A percentile compares a stretch with the other conserved stretches of the same genome.
These are phyloP conservation scores for Formica selysi DNA, from an alignment of 1,140 invertebrate genomes.

Conservation along the genomic window DNA sequence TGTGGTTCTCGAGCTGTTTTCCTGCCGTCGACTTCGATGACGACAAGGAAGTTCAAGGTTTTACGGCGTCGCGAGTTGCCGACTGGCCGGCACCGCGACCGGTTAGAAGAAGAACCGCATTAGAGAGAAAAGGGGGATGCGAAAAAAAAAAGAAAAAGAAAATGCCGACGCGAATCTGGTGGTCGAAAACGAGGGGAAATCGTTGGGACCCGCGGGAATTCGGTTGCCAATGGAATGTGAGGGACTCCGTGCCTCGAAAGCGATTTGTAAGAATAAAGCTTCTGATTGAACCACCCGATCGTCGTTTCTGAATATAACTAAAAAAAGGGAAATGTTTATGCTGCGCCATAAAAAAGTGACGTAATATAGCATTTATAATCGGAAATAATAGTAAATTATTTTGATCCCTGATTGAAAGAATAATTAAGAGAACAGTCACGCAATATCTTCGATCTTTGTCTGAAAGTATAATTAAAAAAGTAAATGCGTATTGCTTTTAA, in stretches of 20 bases:
- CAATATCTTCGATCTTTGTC: not conserved
- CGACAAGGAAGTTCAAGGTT: conserved; percentile 62
- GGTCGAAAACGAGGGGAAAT: conserved; percentile 50
- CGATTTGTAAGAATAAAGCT: conserved; percentile 58
- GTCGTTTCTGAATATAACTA: not conserved
- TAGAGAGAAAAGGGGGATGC: conserved; percentile 16
- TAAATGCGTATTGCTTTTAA: conserved; percentile 9
- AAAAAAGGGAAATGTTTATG: not conserved
- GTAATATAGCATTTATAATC: not conserved
- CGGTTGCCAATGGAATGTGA: conserved; percentile 35
- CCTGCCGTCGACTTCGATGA: conserved; percentile 15
- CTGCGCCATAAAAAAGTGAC: not conserved
- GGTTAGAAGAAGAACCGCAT: conserved; percentile 5
- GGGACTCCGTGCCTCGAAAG: conserved; percentile 16
- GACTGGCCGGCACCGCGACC: not conserved
- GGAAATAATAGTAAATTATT: not conserved
- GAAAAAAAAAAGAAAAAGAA: not conserved
- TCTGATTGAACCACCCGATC: conserved; percentile 54
- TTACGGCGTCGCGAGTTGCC: conserved; percentile 45
- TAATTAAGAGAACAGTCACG: not conserved
- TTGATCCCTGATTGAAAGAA: not conserved
- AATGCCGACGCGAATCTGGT: conserved; percentile 10
- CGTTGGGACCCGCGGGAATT: conserved; percentile 42
- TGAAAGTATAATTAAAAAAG: not conserved
- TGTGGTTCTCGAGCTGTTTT: conserved; percentile 23